Base-by-base conservation (phyloP, 2,113 vertebrate genomes). In the Lota lota region DNA sequence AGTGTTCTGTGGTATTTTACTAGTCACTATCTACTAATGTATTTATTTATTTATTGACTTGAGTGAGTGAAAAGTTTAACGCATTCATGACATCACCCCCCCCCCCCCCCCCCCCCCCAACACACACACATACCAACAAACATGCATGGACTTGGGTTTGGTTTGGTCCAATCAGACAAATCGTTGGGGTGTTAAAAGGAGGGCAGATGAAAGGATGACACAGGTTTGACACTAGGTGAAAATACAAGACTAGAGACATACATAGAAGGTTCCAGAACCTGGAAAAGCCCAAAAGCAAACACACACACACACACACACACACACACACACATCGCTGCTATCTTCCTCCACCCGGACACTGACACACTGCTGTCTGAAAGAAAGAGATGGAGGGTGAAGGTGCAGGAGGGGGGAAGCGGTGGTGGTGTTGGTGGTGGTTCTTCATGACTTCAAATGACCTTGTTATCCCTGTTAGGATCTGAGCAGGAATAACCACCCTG, bases 141-240 rank as follows among this genome's bases (percentile, higher is more conserved):
- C 64, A 70, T 73, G 64, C 51, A 67, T 56, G 71, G 59, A 68
- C 71, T 40, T 36, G 20, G 58, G 63, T 77, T 66, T 72, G 63
- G 75, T 79, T 59, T 58, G 73, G 79, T 80, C 63, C 80, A 81
- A 82, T 87, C 79, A 85, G 73, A 87, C 84, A 71, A 83, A 77
- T 70, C 10, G 19, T 51, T 64, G 61, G 73, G 76, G 82, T 76
- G 82, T 82, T 79, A 87, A 81, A 74, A 83, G 68, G 77, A 40
- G 10, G 61, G 63, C 64, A 81, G 79, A 85, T 87, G 76, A 82
- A 85, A 87, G 68, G 85, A 84, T 79, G 87, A 84, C 82, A 88
- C 79, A 73, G 70, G 77, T 74, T 47, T 47, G 40, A 47, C 40
- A 14, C 40, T 47, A 47, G 40, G 40, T 1, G 40, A 47, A 62